Conservation (phyloP, 2,888 invertebrate species). For the Mycalesis mineus region DNA sequence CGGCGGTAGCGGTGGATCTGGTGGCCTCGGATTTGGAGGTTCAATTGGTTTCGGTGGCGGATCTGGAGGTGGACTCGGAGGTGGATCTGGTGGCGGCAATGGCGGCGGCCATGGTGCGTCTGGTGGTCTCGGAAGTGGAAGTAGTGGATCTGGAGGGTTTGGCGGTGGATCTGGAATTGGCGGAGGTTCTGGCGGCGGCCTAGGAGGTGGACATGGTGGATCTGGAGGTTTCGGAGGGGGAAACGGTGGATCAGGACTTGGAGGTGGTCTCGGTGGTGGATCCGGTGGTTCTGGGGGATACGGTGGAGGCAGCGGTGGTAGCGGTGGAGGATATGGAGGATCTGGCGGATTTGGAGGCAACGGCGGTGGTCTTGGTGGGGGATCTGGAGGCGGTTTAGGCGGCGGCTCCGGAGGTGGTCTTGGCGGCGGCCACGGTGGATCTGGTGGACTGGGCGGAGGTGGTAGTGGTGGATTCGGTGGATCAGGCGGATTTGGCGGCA, state of each 20-base stretch:
- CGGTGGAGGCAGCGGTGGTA: neutral
- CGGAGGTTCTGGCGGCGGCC: conserved; percentile 31
- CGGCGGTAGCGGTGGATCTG: conserved; percentile 26
- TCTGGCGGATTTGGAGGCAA: neutral
- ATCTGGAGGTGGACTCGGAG: conserved; percentile 28
- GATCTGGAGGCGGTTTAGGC: neutral
- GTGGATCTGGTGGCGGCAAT: conserved; percentile 27
- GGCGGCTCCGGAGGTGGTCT: conserved; percentile 2
- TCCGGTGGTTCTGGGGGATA: neutral
- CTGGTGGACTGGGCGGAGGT: conserved; percentile 41
- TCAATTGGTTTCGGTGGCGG: conserved; percentile 28
- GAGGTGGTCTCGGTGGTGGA: neutral
- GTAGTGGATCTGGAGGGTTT: conserved; percentile 21
- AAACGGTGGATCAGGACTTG: neutral
- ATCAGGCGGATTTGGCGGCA: conserved; percentile 23
- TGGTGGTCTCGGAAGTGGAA: conserved; percentile 18
- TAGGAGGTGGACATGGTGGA: conserved; percentile 11
- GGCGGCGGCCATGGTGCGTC: conserved; percentile 24
- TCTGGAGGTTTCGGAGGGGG: conserved; percentile 45
- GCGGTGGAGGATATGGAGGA: neutral
- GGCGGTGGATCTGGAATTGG: conserved; percentile 19
- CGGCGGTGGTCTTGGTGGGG: conserved; percentile 1
- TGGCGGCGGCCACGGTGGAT: conserved; percentile 9
- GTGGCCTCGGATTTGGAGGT: conserved; percentile 31
- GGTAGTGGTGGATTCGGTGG: conserved; percentile 26